These are phyloP conservation scores for Vulpes ferrilata DNA, from an alignment of 2,113 vertebrate genomes.

Conservation along the genomic window DNA sequence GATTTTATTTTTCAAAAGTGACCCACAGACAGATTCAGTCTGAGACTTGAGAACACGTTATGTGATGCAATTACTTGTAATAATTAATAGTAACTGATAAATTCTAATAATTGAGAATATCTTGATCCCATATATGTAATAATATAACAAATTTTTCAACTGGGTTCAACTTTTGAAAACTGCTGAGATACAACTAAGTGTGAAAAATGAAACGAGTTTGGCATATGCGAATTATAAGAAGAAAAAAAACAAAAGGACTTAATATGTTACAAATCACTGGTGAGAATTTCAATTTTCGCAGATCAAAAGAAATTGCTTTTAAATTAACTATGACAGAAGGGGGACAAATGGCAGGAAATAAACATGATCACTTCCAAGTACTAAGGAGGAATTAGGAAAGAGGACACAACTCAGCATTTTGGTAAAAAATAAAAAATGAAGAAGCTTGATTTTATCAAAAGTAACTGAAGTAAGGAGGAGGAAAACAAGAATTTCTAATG, in stretches of 20 bases:
- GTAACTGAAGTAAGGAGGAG: background rate
- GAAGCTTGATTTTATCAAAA: background rate
- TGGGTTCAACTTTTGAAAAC: background rate
- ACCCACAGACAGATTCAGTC: background rate
- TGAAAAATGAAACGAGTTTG: background rate
- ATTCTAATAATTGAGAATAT: background rate
- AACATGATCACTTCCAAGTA: slow-evolving; percentile 33
- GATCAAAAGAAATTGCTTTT: slow-evolving; percentile 32
- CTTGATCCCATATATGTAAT: background rate
- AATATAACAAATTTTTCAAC: background rate
- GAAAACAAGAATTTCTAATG: background rate
- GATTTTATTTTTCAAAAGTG: slow-evolving; percentile 28
- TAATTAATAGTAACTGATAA: background rate
- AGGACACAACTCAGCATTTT: background rate
- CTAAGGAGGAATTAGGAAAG: background rate
- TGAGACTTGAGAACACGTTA: background rate
- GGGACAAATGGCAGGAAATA: background rate
- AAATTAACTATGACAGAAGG: slow-evolving; percentile 11
- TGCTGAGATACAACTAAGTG: background rate
- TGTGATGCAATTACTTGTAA: background rate
- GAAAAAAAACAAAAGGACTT: background rate
- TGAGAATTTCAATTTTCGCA: slow-evolving; percentile 38
- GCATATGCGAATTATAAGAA: background rate
- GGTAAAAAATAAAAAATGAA: background rate
- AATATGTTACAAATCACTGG: background rate